A percentile compares a stretch with the other conserved stretches of the same genome.
phyloP scores from a whole-genome alignment of 2,797 vertebrate species.

The Calcarius lapponicus region DNA sequence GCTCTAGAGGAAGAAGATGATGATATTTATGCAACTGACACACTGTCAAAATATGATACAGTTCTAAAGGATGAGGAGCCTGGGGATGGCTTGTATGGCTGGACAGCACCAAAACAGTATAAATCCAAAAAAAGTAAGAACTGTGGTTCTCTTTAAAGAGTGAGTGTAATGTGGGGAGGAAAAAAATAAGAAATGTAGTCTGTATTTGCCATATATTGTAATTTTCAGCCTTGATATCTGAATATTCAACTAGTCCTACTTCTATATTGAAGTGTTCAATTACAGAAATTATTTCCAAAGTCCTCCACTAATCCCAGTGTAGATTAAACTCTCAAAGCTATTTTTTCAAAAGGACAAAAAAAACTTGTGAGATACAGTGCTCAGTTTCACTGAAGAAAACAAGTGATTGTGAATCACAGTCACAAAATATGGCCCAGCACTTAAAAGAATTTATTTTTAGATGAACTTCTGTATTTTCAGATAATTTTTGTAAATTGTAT shows the following conservation, averaged over 20 bases:
- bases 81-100: constrained; percentile 91
- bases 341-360: not conserved
- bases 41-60: constrained; percentile 87
- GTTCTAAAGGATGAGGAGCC: constrained; percentile 89
- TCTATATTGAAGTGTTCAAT: not conserved
- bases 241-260: not conserved
- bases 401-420: not conserved
- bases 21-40: constrained; percentile 92
- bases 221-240: not conserved
- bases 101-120: constrained; percentile 92
- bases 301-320: not conserved
- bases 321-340: not conserved
- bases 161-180: not conserved
- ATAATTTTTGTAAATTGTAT: not conserved
- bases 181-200: accelerated
- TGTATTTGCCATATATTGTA: not conserved
- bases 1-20: constrained; percentile 94
- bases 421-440: not conserved
- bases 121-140: constrained; percentile 78
- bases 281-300: not conserved
- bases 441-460: not conserved
- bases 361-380: not conserved
- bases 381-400: not conserved
- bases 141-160: not conserved
- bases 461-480: not conserved